Conservation (phyloP, 2,113 vertebrate species). For the Hyperoodon ampullatus region DNA sequence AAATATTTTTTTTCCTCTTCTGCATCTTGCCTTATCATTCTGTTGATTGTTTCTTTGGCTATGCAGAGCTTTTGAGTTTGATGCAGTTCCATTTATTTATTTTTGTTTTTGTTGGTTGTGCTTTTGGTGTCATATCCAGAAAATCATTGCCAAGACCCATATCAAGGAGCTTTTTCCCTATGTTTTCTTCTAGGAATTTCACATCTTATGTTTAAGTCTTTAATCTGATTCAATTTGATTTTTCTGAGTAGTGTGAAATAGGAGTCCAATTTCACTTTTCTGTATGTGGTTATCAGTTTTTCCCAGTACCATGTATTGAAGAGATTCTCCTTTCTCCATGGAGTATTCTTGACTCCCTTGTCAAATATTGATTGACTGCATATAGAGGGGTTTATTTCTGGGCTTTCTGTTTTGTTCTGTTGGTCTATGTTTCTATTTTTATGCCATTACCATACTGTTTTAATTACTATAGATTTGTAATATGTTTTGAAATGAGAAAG, state of each 20-base stretch:
- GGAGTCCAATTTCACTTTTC: neutral
- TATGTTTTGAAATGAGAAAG: neutral
- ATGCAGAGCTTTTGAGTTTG: neutral
- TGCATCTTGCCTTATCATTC: neutral
- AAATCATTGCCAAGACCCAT: neutral
- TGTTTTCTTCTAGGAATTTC: neutral
- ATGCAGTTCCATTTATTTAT: neutral
- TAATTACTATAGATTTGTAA: neutral
- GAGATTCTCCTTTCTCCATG: neutral
- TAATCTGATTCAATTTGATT: neutral
- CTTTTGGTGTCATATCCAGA: neutral
- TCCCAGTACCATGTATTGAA: neutral
- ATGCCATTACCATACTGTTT: neutral
- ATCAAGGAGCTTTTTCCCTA: neutral
- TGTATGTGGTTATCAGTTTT: neutral
- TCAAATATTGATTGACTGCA: neutral
- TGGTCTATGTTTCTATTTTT: neutral
- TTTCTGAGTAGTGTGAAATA: neutral
- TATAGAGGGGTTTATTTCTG: neutral
- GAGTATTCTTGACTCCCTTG: neutral
- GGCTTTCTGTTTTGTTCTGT: neutral
- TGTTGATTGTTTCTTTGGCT: neutral
- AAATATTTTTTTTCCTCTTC: neutral
- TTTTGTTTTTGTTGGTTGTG: neutral
- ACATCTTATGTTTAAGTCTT: neutral